Evolutionary conservation across 37 sponge, comb jelly and placozoan genomes (phyloP), one percentile per base, ranked within the genome.

Genomic region (Amphimedon queenslandica): DNA sequence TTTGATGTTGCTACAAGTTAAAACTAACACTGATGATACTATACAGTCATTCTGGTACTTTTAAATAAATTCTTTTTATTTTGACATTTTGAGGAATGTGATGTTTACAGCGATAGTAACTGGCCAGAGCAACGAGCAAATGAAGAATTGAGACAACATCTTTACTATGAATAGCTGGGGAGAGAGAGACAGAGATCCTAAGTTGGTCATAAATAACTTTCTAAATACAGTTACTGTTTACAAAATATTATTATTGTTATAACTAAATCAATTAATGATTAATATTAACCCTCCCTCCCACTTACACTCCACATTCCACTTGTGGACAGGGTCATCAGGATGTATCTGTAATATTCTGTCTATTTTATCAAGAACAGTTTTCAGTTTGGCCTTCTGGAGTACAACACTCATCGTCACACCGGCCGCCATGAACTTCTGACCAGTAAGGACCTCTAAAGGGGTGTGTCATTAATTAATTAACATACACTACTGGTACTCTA

Each of bases 91-190:
- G 78, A 5, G 98, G 94, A 4, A 97, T 84, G 2, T 74, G 66
- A 32, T 83, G 75, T 21, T 75, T 77, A 57, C 88, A 87, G 1
- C 83, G 70, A 71, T 87, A 97, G 58, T 89, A 81, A 23, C 94
- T 67, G 0, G 98, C 94, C 70, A 97, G 76, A 21, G 98, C 88
- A 41, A 97, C 92, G 78, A 93, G 61, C 57, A 97, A 60, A 64
- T 97, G 98, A 1, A 94, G 70, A 18, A 86, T 94, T 0, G 89
- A 81, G 27, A 94, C 81, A 29, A 83, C 82, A 56, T 97, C 92
- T 68, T 88, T 88, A 55, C 85, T 87, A 72, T 93, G 90, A 67
- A 97, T 89, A 25, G 74, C 89, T 85, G 43, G 11, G n/a, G n/a
- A n/a, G 56, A 69, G 33, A 60, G 23, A 21, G 40, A 38, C 25